Conservation (phyloP, 2,888 invertebrate genomes). For the Trissonchulus latispiculum region DNA sequence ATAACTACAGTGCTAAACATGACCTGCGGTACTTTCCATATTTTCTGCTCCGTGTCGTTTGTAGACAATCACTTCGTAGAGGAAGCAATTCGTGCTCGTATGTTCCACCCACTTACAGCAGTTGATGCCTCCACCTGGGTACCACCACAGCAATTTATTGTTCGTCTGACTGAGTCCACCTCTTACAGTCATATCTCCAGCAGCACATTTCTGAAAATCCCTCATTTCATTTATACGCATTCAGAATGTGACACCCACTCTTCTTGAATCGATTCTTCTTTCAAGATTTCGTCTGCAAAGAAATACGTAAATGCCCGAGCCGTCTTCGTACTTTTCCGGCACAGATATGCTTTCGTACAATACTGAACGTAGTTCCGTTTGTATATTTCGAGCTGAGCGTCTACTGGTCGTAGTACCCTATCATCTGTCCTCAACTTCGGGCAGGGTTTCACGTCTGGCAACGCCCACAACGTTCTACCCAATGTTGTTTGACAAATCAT, state of each 20-base stretch:
- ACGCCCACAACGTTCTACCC: too few species aligned
- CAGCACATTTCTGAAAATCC: neutral
- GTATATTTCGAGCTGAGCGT: neutral
- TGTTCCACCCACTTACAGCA: neutral
- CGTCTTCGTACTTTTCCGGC: neutral
- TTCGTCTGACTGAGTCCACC: neutral
- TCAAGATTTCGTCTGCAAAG: neutral
- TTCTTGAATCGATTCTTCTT: neutral
- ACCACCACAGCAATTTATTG: neutral
- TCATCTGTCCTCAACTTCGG: too few species aligned
- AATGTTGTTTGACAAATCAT: too few species aligned
- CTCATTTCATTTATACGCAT: neutral
- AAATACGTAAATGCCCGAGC: neutral
- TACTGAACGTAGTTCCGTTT: neutral
- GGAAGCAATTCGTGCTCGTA: neutral
- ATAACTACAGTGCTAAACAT: neutral
- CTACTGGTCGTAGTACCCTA: too few species aligned
- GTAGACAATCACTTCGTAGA: neutral
- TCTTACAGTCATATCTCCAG: neutral
- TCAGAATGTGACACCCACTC: neutral
- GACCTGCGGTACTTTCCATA: neutral
- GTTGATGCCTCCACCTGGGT: neutral
- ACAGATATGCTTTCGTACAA: neutral
- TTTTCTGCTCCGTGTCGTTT: neutral
- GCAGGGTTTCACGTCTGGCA: too few species aligned